phyloP scores from a whole-genome alignment of 2,113 vertebrate genomes.

The Pogonocichla stellata region DNA sequence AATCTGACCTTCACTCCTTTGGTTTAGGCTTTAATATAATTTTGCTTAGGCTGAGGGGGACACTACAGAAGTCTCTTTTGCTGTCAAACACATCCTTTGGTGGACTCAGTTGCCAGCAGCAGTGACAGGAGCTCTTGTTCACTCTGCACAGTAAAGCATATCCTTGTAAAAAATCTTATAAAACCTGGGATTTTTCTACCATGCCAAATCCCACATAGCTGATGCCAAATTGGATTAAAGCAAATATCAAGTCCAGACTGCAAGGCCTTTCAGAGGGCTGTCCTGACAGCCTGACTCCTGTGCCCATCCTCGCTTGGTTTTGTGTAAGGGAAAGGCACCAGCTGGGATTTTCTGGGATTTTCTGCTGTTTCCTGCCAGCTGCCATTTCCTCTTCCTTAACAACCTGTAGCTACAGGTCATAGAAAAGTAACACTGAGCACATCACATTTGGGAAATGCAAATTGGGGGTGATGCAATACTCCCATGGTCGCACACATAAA shows the following conservation, averaged over 20 bases:
- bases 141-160: background rate
- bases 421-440: background rate
- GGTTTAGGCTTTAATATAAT: background rate
- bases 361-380: background rate
- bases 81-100: background rate
- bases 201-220: background rate
- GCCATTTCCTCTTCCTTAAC: background rate
- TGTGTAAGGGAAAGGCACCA: background rate
- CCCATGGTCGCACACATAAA: background rate
- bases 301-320: background rate
- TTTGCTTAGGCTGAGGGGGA: background rate
- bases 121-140: background rate
- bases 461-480: rapidly evolving
- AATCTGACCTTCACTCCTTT: background rate
- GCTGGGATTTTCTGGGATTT: background rate
- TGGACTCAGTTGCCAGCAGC: background rate
- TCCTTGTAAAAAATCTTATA: background rate
- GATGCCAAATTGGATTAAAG: background rate
- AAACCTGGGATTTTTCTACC: background rate
- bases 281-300: background rate
- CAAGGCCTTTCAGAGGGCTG: background rate
- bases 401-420: background rate
- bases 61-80: background rate
- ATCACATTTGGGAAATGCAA: background rate
- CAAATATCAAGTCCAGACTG: background rate